A percentile compares a stretch with the other conserved stretches of the same genome.
phyloP scores from a whole-genome alignment of 2,888 invertebrate genomes.

The Drosophila limbata region DNA sequence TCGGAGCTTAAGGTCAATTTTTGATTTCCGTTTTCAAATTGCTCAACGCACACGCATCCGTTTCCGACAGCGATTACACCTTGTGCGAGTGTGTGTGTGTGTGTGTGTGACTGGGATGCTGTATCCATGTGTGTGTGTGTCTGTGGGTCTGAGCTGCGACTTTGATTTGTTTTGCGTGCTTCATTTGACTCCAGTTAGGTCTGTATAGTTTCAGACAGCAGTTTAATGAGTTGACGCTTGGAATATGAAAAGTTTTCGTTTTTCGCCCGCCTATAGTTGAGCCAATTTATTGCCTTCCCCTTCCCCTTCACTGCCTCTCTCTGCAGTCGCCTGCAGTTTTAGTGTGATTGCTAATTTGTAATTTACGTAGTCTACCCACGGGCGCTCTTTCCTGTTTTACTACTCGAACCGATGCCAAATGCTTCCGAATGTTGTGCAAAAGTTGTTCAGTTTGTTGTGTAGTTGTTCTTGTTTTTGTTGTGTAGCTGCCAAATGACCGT shows the following conservation, averaged over 20 bases:
- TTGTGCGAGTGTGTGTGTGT: constrained; percentile 27
- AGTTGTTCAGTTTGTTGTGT: constrained; percentile 20
- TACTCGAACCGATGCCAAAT: constrained; percentile 53
- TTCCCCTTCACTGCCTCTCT: neutral
- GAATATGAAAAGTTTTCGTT: constrained; percentile 75
- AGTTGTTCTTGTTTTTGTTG: constrained; percentile 13
- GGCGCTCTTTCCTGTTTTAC: constrained; percentile 67
- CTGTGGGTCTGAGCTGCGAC: constrained; percentile 43
- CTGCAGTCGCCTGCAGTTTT: constrained; percentile 52
- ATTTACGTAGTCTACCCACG: constrained; percentile 78
- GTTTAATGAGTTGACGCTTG: constrained; percentile 81
- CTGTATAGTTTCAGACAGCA: constrained; percentile 66
- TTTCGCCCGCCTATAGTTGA: constrained; percentile 18
- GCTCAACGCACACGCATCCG: constrained; percentile 78
- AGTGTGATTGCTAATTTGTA: constrained; percentile 82
- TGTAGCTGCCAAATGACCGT: constrained; percentile 63
- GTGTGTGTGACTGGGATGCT: constrained; percentile 17
- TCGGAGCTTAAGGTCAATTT: constrained; percentile 75
- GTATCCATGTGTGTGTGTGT: constrained; percentile 30
- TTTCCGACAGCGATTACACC: constrained; percentile 68
- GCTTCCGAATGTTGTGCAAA: constrained; percentile 44
- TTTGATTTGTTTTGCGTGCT: constrained; percentile 81
- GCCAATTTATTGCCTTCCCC: constrained; percentile 67
- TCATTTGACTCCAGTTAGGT: constrained; percentile 69
- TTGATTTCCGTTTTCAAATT: constrained; percentile 80